Base-by-base conservation (phyloP, 2,888 invertebrate genomes). In the Halictus ligatus region DNA sequence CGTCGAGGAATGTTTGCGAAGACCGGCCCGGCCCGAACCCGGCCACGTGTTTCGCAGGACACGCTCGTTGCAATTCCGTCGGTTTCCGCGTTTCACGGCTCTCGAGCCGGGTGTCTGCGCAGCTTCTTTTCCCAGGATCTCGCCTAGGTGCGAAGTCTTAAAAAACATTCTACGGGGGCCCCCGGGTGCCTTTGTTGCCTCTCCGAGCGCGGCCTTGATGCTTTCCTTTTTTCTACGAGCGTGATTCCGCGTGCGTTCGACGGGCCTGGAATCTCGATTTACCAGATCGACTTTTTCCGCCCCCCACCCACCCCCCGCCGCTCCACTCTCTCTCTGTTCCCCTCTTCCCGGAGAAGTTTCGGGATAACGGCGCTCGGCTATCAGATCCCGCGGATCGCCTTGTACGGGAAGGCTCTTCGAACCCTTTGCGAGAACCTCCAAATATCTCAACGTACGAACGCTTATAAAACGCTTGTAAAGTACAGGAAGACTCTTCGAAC, bases 141-240 rank as follows among this genome's bases (percentile, higher is more conserved):
- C 74, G 60, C 15, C 43, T n/a, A 83, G 79, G 78, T 81, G 87
- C 73, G 50, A 89, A 87, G 29, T 79, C 29, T 75, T 80, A 35
- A n/a, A 78, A 86, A 78, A 86, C 75, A 80, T 78, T 80, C 78
- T 43, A 73, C 35, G 21, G 40, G 35, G 46, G 40, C 35, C 25
- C 35, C 35, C 35, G 4, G 35, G 35, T 35, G 25, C 25, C 79
- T 85, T 83, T 75, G 78, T 78, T 79, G 25, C 50, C 21, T 35
- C 75, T 29, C 25, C 15, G 21, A 2, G n/a, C n/a, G 18, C 46
- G n/a, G 75, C 73, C 50, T 76, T 15, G 35, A 48, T 29, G 35
- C 35, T 21, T 46, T 77, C 13, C 21, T 71, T 71, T 54, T n/a
- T n/a, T 54, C 69, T n/a, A 76, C 15, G 21, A 8, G 1, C 29